phyloP scores from a whole-genome alignment of 2,113 vertebrate species.

The Solea solea region DNA sequence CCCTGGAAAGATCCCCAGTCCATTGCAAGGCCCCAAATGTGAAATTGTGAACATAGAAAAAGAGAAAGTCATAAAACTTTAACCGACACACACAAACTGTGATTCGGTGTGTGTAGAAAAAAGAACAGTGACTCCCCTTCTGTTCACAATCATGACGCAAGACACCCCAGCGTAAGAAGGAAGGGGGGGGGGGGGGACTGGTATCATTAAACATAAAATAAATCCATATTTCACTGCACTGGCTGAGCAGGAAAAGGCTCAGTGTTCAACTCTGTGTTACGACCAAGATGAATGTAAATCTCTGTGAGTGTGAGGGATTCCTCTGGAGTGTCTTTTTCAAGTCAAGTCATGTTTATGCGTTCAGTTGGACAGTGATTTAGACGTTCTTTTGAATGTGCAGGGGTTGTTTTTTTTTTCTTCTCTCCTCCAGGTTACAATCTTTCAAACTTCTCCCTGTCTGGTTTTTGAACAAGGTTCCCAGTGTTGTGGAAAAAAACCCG shows the following conservation, averaged over 20 bases:
- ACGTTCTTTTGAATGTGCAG: slow-evolving; percentile 17
- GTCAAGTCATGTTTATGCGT: slow-evolving; percentile 44
- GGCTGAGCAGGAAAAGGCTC: slow-evolving; percentile 14
- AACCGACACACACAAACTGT: slow-evolving; percentile 7
- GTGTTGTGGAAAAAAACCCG: not conserved
- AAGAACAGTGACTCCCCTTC: slow-evolving; percentile 7
- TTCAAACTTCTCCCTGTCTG: not conserved
- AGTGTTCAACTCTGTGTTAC: slow-evolving; percentile 23
- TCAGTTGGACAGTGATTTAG: slow-evolving; percentile 7
- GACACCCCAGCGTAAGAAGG: not conserved
- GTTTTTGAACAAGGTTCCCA: not conserved
- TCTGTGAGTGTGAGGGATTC: slow-evolving; percentile 16
- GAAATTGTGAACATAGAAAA: not conserved
- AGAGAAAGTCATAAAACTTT: not conserved
- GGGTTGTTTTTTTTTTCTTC: slow-evolving; percentile 27
- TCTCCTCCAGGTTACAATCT: not conserved
- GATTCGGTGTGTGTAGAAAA: not conserved
- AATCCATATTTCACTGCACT: not conserved
- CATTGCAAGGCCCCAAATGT: no score
- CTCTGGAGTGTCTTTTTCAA: slow-evolving; percentile 29
- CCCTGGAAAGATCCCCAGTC: no score
- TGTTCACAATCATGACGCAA: slow-evolving; percentile 1
- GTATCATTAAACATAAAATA: slow-evolving; percentile 7
- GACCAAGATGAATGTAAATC: slow-evolving; percentile 20
- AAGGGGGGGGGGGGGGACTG: not conserved